These are phyloP conservation scores for Papilio polyxenes DNA, from an alignment of 1,140 invertebrate genomes.

Conservation along the genomic window DNA sequence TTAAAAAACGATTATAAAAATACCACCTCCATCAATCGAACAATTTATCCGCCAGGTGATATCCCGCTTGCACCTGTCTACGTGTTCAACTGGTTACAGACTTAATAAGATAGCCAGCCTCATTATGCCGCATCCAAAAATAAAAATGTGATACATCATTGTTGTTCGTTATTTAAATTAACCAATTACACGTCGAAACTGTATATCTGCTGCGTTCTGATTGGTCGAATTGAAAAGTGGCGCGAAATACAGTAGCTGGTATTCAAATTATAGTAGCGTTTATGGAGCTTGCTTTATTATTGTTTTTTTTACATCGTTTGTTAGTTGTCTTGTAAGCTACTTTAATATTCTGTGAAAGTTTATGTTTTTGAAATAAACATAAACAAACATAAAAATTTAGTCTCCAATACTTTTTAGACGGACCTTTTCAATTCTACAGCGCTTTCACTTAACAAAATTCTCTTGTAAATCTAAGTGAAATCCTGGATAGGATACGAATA, in stretches of 20 bases:
- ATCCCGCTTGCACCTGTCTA: neutral
- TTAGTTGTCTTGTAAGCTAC: neutral
- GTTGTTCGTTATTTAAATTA: conserved; percentile 3
- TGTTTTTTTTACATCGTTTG: neutral
- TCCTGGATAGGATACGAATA: no score
- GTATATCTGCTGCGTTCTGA: neutral
- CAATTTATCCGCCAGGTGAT: neutral
- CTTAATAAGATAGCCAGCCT: conserved; percentile 1
- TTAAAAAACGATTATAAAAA: conserved; percentile 22
- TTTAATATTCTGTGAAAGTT: neutral
- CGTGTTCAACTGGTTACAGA: neutral
- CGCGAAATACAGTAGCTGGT: neutral
- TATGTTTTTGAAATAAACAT: neutral
- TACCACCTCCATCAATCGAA: conserved; percentile 3
- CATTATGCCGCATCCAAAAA: neutral
- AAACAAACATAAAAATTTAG: no score
- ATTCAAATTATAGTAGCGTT: neutral
- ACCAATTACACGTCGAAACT: neutral
- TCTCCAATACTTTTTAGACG: no score
- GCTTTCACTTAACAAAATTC: no score
- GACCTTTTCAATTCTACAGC: no score
- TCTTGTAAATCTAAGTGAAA: no score
- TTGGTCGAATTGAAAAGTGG: neutral
- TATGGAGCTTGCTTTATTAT: neutral
- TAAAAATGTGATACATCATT: neutral